Evolutionary conservation across 2,888 invertebrate genomes (phyloP).

Genomic region (Leptinotarsa juncta): DNA sequence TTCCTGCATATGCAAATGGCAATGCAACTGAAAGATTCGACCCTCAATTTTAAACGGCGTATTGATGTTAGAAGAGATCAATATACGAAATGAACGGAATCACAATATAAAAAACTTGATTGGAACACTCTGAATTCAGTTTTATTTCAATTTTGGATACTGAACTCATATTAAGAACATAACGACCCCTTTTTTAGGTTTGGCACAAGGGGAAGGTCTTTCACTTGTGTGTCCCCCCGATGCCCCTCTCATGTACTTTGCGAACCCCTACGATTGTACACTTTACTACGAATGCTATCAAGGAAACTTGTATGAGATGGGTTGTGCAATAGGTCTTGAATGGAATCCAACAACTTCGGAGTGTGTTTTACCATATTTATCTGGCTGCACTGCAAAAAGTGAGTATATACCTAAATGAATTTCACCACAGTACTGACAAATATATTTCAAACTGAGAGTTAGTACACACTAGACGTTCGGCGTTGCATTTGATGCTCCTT

Average conservation of each 20-base stretch:
- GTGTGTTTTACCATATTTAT: conserved; percentile 32
- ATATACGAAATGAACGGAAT: no score
- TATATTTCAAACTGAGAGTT: no score
- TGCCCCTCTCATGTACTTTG: conserved; percentile 17
- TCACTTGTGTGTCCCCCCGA: neutral
- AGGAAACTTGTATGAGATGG: conserved; percentile 23
- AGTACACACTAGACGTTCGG: no score
- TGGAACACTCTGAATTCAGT: no score
- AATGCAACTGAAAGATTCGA: no score
- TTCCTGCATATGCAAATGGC: no score
- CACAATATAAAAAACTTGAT: no score
- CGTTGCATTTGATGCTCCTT: no score
- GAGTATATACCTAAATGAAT: neutral
- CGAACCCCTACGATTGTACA: conserved; percentile 38
- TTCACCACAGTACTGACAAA: neutral
- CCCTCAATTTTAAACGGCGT: no score
- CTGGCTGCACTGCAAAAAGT: conserved; percentile 14
- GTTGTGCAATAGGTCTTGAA: conserved; percentile 32
- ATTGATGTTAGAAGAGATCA: no score
- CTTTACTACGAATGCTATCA: conserved; percentile 40
- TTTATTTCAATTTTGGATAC: neutral
- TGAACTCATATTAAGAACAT: no score
- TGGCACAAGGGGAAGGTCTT: neutral
- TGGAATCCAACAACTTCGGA: conserved; percentile 30
- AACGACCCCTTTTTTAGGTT: no score